Evolutionary conservation across 1,140 invertebrate species (phyloP).

Genomic region (Trypoxylus dichotomus): DNA sequence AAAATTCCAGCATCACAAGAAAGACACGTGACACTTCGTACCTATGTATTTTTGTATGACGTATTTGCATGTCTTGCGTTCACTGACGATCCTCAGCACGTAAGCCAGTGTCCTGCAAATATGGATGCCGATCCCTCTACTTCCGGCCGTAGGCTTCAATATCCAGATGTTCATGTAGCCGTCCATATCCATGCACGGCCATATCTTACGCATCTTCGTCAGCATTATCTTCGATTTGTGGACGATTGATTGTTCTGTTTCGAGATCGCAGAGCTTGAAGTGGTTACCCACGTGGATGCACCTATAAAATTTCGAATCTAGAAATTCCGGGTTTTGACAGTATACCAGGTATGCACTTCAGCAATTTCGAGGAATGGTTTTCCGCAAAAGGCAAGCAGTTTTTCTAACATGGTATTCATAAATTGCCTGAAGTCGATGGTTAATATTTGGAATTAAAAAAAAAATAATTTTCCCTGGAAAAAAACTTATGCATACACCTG

Average conservation of each 20-base stretch:
- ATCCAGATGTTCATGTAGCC: slow-evolving; percentile 90
- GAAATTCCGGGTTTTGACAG: too few relatives aligned
- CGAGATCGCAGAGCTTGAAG: slow-evolving; percentile 53
- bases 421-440: too few relatives aligned
- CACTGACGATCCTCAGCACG: slow-evolving; percentile 66
- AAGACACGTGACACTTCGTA: slow-evolving; percentile 50
- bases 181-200: slow-evolving; percentile 71
- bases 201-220: slow-evolving; percentile 62
- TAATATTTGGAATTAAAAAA: too few relatives aligned
- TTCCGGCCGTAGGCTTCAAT: slow-evolving; percentile 85
- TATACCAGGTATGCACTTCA: too few relatives aligned
- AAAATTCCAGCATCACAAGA: background rate
- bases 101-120: slow-evolving; percentile 52
- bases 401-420: too few relatives aligned
- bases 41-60: slow-evolving; percentile 94
- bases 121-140: slow-evolving; percentile 83
- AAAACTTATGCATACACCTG: too few relatives aligned
- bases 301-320: too few relatives aligned
- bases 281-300: slow-evolving; percentile 52
- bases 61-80: slow-evolving; percentile 69
- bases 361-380: too few relatives aligned
- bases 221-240: slow-evolving; percentile 60
- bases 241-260: slow-evolving; percentile 56
- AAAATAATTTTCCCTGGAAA: too few relatives aligned
- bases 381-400: too few relatives aligned